Conservation (phyloP, 2,797 vertebrate genomes). For the Diglossa cyanea region DNA sequence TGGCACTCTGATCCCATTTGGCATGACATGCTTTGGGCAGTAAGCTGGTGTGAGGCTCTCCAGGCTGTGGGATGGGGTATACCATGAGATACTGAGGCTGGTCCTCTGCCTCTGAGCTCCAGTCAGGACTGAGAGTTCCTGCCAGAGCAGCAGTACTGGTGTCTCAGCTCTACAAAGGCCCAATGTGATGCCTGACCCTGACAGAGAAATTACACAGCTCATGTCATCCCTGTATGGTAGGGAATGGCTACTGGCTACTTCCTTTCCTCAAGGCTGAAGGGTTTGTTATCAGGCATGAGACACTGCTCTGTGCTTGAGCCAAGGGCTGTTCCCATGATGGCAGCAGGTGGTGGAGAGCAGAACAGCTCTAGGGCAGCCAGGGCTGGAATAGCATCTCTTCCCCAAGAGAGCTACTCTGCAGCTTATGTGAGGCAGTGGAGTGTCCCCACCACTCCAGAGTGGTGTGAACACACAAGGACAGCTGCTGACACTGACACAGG, state of each 20-base stretch:
- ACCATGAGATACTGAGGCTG: neutral
- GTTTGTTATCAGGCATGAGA: neutral
- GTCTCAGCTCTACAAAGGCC: neutral
- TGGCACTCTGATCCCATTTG: neutral
- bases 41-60: neutral
- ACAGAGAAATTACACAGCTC: fast-evolving
- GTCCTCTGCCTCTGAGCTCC: neutral
- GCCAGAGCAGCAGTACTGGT: neutral
- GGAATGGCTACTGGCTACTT: neutral
- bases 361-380: neutral
- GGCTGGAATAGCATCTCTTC: neutral
- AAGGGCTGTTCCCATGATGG: neutral
- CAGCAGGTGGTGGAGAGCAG: neutral
- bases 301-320: neutral
- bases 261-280: neutral
- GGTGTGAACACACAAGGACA: neutral
- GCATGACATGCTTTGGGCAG: neutral
- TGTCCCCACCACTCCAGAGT: neutral
- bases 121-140: neutral
- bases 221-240: neutral
- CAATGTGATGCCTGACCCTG: neutral
- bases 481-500: neutral
- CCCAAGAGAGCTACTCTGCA: neutral
- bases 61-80: neutral
- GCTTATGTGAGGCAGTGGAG: neutral